These are phyloP conservation scores for Agelaius tricolor DNA, from an alignment of 2,113 vertebrate genomes.

Conservation along the genomic window DNA sequence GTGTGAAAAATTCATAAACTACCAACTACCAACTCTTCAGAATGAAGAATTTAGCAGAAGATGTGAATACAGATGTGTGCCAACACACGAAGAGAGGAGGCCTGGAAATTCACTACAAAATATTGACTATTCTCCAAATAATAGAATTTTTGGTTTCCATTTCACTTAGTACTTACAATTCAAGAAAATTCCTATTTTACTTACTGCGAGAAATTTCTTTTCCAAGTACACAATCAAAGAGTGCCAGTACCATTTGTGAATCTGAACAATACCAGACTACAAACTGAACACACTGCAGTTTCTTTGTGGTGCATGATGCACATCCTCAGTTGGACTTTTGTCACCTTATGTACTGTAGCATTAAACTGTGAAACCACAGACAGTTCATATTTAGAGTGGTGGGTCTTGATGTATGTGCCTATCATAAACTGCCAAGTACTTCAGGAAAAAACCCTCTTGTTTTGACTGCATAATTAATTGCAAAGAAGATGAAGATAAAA, in stretches of 20 bases:
- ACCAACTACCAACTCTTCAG: too few species aligned
- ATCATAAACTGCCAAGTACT: background rate
- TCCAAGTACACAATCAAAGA: background rate
- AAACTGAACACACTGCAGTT: background rate
- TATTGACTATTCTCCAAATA: background rate
- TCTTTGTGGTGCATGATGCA: background rate
- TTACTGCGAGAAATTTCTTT: background rate
- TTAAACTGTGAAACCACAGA: background rate
- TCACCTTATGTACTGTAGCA: background rate
- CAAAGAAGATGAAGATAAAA: background rate
- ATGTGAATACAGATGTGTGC: background rate
- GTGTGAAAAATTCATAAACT: background rate
- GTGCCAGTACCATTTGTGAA: background rate
- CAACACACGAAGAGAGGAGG: background rate
- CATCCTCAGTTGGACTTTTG: background rate
- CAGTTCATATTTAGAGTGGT: background rate
- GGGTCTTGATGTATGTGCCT: rapidly evolving
- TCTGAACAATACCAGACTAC: background rate
- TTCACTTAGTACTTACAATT: background rate
- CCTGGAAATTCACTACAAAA: background rate
- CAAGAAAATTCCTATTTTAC: background rate
- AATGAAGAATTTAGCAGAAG: background rate
- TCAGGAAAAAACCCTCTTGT: background rate
- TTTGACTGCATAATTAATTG: background rate
- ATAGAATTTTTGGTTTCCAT: background rate